phyloP scores from a whole-genome alignment of 2,797 vertebrate genomes.

The Rhabdomys pumilio region DNA sequence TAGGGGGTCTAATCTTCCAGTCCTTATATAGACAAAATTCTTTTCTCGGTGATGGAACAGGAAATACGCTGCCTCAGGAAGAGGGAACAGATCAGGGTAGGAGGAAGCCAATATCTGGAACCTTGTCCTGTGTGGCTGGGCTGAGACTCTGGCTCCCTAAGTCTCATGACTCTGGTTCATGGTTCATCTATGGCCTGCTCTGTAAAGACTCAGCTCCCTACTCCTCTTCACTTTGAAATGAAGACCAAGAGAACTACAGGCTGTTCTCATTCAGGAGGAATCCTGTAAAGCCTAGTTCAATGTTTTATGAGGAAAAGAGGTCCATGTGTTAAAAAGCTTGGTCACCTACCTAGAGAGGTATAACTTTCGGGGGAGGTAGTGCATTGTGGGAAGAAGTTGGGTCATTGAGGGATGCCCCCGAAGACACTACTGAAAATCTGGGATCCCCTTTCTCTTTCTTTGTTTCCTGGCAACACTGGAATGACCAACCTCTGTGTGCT shows the following conservation, averaged over 20 bases:
- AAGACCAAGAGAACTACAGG: neutral
- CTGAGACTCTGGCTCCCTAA: neutral
- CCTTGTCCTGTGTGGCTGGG: conserved; percentile 16
- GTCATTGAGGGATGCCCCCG: neutral
- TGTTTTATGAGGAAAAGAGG: neutral
- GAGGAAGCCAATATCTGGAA: neutral
- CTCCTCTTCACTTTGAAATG: neutral
- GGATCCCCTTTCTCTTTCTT: neutral
- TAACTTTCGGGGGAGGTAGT: neutral
- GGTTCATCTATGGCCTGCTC: neutral
- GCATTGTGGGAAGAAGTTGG: neutral
- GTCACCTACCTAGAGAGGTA: neutral
- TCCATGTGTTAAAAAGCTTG: neutral
- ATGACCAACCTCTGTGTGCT: neutral
- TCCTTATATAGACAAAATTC: conserved; percentile 59
- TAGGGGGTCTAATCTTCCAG: neutral
- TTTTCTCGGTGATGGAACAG: neutral
- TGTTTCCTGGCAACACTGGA: neutral
- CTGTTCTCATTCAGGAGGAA: neutral
- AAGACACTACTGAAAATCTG: neutral
- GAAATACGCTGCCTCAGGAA: neutral
- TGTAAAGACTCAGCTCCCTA: neutral
- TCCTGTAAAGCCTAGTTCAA: neutral
- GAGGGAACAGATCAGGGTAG: neutral
- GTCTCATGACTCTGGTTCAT: neutral